Evolutionary conservation across 2,888 invertebrate genomes (phyloP).

Genomic region (Orchesella flavescens): DNA sequence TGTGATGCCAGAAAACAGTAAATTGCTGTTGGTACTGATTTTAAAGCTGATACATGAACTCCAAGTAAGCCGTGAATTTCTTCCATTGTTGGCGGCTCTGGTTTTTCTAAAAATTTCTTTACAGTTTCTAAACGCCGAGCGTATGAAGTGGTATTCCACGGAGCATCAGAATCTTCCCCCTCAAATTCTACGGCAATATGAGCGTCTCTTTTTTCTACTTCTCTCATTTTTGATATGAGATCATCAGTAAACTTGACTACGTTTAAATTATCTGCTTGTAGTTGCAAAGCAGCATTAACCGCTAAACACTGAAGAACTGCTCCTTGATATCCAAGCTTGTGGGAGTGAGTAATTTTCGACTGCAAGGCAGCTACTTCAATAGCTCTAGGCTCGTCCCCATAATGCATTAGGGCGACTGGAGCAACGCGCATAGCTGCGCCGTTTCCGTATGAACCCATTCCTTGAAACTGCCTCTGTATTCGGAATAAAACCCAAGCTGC

Average conservation of each 20-base stretch:
- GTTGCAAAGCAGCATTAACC: conserved; percentile 73
- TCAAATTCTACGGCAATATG: conserved; percentile 76
- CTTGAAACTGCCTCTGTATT: conserved; percentile 78
- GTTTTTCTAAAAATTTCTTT: conserved; percentile 74
- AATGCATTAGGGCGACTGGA: conserved; percentile 79
- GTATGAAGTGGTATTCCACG: conserved; percentile 75
- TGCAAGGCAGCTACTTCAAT: conserved; percentile 76
- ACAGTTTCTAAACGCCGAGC: conserved; percentile 77
- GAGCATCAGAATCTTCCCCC: conserved; percentile 73
- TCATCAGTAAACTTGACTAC: conserved; percentile 76
- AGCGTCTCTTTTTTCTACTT: conserved; percentile 70
- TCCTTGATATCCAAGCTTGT: conserved; percentile 74
- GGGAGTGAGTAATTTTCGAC: conserved; percentile 80
- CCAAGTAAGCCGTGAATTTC: conserved; percentile 78
- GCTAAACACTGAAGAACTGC: conserved; percentile 73
- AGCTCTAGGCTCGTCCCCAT: conserved; percentile 75
- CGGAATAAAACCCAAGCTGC: too few species aligned
- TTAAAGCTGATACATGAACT: conserved; percentile 79
- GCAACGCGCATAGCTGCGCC: conserved; percentile 84
- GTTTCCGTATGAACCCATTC: conserved; percentile 84
- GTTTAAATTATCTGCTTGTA: conserved; percentile 73
- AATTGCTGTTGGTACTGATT: conserved; percentile 83
- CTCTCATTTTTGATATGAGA: conserved; percentile 77
- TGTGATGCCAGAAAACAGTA: conserved; percentile 80
- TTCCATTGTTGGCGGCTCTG: conserved; percentile 75